Conservation (phyloP, 1,140 invertebrate species). For the Drosophila nigrodunni region DNA sequence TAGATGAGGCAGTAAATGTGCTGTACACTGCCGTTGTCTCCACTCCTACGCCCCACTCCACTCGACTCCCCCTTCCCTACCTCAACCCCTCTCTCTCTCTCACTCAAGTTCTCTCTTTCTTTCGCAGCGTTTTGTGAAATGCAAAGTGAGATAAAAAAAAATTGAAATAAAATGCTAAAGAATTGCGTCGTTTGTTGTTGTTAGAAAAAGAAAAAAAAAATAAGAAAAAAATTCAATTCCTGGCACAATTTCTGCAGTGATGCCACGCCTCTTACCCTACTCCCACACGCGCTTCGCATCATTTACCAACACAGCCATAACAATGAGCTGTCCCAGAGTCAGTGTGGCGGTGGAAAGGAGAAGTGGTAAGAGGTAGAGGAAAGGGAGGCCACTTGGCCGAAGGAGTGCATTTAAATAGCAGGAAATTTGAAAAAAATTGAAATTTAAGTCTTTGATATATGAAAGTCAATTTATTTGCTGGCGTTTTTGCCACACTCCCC, state of each 20-base stretch:
- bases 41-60: conserved; percentile 38
- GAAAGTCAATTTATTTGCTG: conserved; percentile 74
- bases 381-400: conserved; percentile 56
- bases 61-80: conserved; percentile 1
- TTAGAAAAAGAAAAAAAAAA: conserved; percentile 44
- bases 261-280: conserved; percentile 43
- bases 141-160: conserved; percentile 68
- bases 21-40: conserved; percentile 62
- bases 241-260: conserved; percentile 75
- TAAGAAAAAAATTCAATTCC: conserved; percentile 69
- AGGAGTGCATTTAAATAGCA: conserved; percentile 82
- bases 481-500: conserved; percentile 36
- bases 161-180: conserved; percentile 84
- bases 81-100: conserved; percentile 12
- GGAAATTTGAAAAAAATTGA: conserved; percentile 83
- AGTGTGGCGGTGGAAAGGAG: background rate
- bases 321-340: conserved; percentile 44
- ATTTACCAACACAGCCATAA: conserved; percentile 76
- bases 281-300: conserved; percentile 44
- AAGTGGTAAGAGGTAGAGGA: background rate
- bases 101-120: conserved; percentile 11
- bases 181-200: conserved; percentile 68
- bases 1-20: conserved; percentile 85
- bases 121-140: conserved; percentile 40
- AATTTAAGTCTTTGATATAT: conserved; percentile 83